These are phyloP conservation scores for Halocynthia aurantium DNA, from an alignment of 23 tunicate genomes.

Conservation along the genomic window DNA sequence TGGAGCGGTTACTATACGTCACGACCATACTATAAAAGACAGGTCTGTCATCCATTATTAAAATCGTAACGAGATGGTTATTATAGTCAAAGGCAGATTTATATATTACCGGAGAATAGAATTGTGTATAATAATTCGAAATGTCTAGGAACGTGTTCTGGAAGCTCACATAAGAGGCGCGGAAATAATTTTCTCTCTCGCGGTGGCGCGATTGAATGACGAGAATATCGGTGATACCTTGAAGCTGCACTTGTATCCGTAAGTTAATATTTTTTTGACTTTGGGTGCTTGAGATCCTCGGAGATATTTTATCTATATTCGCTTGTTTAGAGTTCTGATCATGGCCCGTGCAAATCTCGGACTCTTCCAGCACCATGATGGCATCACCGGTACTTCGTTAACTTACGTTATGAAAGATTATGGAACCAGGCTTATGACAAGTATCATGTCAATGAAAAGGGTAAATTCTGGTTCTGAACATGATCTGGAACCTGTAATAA, in stretches of 20 bases:
- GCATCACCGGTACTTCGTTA: constrained; percentile 95
- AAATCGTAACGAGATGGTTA: too few species aligned
- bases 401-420: constrained; percentile 87
- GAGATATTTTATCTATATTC: too few species aligned
- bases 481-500: too few species aligned
- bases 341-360: constrained; percentile 71
- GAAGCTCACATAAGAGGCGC: constrained; percentile 80
- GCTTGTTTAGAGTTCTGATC: constrained; percentile 19
- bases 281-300: too few species aligned
- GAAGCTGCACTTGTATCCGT: constrained; percentile 46
- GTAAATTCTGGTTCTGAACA: constrained; percentile 9
- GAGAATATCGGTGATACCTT: constrained; percentile 15
- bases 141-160: constrained; percentile 63
- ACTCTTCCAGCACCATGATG: constrained; percentile 98
- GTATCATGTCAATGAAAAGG: constrained; percentile 52
- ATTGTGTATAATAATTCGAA: too few species aligned
- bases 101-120: not conserved
- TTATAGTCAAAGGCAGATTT: too few species aligned
- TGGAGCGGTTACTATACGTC: constrained; percentile 98
- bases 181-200: constrained; percentile 70
- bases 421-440: constrained; percentile 59
- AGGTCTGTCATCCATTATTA: constrained; percentile 13
- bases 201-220: constrained; percentile 39
- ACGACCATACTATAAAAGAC: constrained; percentile 78
- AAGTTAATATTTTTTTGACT: constrained; percentile 3